These are phyloP conservation scores for Callinectes sapidus DNA, from an alignment of 2,888 invertebrate genomes.

Conservation along the genomic window DNA sequence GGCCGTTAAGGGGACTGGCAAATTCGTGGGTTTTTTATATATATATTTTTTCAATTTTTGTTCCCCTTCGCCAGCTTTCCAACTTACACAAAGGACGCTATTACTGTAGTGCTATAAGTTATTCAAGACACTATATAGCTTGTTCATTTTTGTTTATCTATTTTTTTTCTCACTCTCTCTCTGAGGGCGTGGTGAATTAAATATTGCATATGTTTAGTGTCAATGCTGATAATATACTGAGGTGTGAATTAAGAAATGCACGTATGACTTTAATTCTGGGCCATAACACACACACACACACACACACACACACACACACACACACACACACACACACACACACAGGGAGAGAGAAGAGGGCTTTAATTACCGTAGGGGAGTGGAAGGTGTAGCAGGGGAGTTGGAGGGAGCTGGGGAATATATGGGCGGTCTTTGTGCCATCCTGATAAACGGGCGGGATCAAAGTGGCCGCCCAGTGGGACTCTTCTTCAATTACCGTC, in stretches of 20 bases:
- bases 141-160: background rate
- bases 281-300: conserved; percentile 6
- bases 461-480: conserved; percentile 2
- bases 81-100: too few species aligned
- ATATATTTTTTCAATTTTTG: too few species aligned
- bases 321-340: conserved; percentile 32
- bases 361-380: background rate
- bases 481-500: conserved; percentile 9
- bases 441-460: conserved; percentile 27
- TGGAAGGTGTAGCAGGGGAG: background rate
- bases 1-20: too few species aligned
- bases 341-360: background rate
- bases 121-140: background rate
- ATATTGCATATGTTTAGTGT: background rate
- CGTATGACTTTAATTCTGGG: background rate
- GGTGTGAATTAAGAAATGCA: background rate
- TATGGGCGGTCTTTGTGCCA: conserved; percentile 6
- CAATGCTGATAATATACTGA: background rate
- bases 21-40: too few species aligned
- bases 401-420: background rate
- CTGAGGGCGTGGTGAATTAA: too few species aligned
- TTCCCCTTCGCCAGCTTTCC: too few species aligned
- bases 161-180: background rate
- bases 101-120: background rate
- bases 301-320: conserved; percentile 35